phyloP scores from a whole-genome alignment of 2,113 vertebrate species.

The Pavo muticus region DNA sequence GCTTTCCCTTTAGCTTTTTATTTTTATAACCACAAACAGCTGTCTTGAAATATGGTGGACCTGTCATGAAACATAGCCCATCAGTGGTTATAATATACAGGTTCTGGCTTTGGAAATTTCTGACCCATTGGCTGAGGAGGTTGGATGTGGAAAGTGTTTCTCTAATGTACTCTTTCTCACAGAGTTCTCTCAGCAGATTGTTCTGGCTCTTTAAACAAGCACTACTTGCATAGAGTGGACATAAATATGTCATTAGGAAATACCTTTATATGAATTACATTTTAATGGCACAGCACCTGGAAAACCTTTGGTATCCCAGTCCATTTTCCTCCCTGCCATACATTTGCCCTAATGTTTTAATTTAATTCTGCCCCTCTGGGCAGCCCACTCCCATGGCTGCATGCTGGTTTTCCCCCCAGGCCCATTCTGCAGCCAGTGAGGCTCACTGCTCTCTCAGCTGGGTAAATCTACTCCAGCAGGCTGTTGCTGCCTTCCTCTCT shows the following conservation, averaged over 20 bases:
- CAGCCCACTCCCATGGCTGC: not conserved
- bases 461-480: not conserved
- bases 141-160: not conserved
- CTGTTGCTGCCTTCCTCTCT: not conserved
- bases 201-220: not conserved
- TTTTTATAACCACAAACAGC: not conserved
- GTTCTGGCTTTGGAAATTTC: not conserved
- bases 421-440: accelerated
- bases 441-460: not conserved
- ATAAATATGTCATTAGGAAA: not conserved
- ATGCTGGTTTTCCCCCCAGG: not conserved
- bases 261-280: not conserved
- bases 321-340: not conserved
- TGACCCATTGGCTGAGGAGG: not conserved
- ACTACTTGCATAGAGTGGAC: not conserved
- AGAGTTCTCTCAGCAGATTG: not conserved
- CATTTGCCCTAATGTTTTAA: not conserved
- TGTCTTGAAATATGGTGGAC: not conserved
- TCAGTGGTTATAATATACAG: not conserved
- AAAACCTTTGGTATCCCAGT: not conserved
- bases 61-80: not conserved
- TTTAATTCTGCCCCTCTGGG: not conserved
- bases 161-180: not conserved
- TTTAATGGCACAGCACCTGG: not conserved
- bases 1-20: not conserved